phyloP scores from a whole-genome alignment of 2,888 invertebrate species.

The Andricus curvator region DNA sequence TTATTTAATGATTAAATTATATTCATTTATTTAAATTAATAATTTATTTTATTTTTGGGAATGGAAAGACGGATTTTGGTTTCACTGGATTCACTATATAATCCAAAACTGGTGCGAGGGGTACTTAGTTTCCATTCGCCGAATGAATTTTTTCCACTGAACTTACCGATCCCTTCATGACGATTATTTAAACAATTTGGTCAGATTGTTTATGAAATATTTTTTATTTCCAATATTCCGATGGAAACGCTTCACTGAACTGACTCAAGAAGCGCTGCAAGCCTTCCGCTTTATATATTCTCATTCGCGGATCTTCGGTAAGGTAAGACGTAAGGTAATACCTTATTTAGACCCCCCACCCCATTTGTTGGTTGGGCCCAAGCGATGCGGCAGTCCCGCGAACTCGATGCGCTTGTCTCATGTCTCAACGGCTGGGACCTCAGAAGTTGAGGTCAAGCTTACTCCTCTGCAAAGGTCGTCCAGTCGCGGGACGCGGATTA shows the following conservation, averaged over 20 bases:
- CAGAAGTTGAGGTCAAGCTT: constrained; percentile 26
- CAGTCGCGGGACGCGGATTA: not conserved
- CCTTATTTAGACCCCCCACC: constrained; percentile 42
- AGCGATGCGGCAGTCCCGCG: constrained; percentile 1
- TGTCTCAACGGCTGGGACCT: not conserved
- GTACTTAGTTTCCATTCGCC: not conserved
- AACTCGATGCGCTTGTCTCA: constrained; percentile 7
- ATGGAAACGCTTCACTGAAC: constrained; percentile 38
- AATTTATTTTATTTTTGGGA: not conserved
- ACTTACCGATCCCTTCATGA: constrained; percentile 34
- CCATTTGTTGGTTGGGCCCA: not conserved
- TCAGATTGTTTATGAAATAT: not conserved
- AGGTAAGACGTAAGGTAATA: constrained; percentile 34
- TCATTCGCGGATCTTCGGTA: constrained; percentile 40
- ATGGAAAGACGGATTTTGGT: not conserved
- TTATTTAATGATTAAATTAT: too few relatives aligned
- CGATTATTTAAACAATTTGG: not conserved
- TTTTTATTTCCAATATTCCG: constrained; percentile 6
- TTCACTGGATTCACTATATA: constrained; percentile 7
- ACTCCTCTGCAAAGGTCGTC: constrained; percentile 1
- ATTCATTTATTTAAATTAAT: not conserved
- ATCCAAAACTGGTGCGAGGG: constrained; percentile 18
- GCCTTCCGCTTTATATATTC: constrained; percentile 41
- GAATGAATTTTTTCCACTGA: not conserved
- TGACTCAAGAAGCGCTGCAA: constrained; percentile 36